Evolutionary conservation across 2,888 invertebrate species (phyloP).

Genomic region (Chironomus riparius): DNA sequence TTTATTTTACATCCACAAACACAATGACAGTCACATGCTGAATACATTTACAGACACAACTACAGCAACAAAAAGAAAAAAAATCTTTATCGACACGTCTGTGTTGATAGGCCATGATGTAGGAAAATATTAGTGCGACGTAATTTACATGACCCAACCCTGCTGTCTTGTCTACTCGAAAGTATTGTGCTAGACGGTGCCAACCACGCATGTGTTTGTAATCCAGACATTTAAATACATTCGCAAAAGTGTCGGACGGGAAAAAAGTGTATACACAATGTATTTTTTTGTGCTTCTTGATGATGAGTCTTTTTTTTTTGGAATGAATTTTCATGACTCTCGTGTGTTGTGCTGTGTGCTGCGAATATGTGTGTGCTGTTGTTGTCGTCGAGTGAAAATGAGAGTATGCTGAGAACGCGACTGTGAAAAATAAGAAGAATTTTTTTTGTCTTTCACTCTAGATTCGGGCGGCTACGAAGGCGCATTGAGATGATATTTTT

Average conservation of each 20-base stretch:
- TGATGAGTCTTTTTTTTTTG: not conserved
- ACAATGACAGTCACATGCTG: no score
- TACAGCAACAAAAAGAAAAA: no score
- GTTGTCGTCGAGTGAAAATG: not conserved
- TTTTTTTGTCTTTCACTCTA: not conserved
- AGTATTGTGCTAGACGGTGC: conserved; percentile 17
- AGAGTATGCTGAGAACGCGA: conserved; percentile 1
- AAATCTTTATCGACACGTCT: not conserved
- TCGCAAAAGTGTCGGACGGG: not conserved
- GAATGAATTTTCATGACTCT: not conserved
- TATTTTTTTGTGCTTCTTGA: not conserved
- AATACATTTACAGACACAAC: no score
- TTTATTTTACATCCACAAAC: no score
- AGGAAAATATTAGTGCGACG: conserved; percentile 4
- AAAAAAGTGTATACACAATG: not conserved
- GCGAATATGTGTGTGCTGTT: not conserved
- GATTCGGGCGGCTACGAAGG: no score
- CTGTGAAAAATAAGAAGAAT: not conserved
- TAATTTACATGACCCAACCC: conserved; percentile 7
- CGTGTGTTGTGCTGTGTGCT: not conserved
- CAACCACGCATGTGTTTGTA: not conserved
- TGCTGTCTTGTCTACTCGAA: not conserved
- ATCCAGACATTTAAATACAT: conserved; percentile 17
- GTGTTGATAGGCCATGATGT: conserved; percentile 16
- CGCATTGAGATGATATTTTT: not conserved